Conservation (phyloP, 2,888 invertebrate species). For the Agrotis segetum region DNA sequence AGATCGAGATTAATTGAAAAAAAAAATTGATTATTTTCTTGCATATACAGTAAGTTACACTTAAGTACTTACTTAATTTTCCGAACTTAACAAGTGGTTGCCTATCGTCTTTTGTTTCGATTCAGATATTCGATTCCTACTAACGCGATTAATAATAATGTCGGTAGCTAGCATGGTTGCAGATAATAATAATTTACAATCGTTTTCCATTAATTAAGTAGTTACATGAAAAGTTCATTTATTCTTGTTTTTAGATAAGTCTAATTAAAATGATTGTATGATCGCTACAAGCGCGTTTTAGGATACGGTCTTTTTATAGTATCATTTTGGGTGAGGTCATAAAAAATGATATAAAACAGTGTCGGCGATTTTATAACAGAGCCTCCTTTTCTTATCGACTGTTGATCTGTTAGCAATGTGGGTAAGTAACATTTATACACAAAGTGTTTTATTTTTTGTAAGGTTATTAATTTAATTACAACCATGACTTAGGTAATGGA, state of each 20-base stretch:
- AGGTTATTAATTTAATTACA: conserved; percentile 70
- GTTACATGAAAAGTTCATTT: conserved; percentile 57
- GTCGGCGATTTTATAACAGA: conserved; percentile 73
- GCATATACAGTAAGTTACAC: not conserved
- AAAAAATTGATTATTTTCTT: not conserved
- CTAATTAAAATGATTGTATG: conserved; percentile 59
- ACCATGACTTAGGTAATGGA: conserved; percentile 27
- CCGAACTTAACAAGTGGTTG: not conserved
- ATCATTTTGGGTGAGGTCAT: conserved; percentile 62
- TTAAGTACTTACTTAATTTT: conserved; percentile 1
- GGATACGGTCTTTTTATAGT: conserved; percentile 56
- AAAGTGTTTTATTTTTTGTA: conserved; percentile 61
- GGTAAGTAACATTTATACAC: conserved; percentile 67
- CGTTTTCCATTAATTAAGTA: conserved; percentile 55
- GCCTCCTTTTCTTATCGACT: conserved; percentile 68
- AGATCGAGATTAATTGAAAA: not conserved
- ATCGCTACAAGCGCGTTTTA: conserved; percentile 55
- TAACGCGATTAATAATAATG: conserved; percentile 22
- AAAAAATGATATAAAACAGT: conserved; percentile 68
- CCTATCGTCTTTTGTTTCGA: conserved; percentile 17
- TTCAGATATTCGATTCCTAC: conserved; percentile 24
- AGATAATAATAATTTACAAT: conserved; percentile 56
- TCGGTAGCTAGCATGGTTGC: conserved; percentile 60
- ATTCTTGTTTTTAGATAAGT: conserved; percentile 49
- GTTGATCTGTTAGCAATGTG: conserved; percentile 70